Conservation (phyloP, 2,888 invertebrate species). For the Helicoverpa assulta region DNA sequence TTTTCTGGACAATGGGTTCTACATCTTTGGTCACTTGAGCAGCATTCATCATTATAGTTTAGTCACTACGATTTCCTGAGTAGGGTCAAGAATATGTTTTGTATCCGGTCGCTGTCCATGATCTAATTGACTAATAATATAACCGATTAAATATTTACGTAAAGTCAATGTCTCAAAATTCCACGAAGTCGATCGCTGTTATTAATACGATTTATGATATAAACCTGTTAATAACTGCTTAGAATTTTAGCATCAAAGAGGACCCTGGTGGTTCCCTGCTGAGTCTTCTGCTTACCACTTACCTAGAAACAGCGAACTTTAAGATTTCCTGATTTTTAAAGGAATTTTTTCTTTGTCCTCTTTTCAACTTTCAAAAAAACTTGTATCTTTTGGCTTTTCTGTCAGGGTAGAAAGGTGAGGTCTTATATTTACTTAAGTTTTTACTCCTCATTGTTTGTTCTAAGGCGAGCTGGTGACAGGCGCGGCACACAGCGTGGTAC, state of each 20-base stretch:
- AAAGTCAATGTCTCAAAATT: too few relatives aligned
- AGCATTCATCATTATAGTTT: not conserved
- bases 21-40: not conserved
- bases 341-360: too few relatives aligned
- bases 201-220: too few relatives aligned
- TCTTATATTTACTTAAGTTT: not conserved
- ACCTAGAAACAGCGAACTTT: too few relatives aligned
- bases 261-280: too few relatives aligned
- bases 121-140: not conserved
- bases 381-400: not conserved
- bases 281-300: too few relatives aligned
- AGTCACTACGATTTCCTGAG: not conserved
- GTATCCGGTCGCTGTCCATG: not conserved
- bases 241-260: too few relatives aligned
- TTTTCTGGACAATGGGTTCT: not conserved
- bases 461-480: conserved; percentile 95
- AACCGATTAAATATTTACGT: too few relatives aligned
- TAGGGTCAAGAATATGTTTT: not conserved
- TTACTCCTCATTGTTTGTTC: conserved; percentile 58
- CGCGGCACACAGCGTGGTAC: conserved; percentile 94
- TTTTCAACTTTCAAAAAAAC: too few relatives aligned
- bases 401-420: not conserved
- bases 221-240: too few relatives aligned
- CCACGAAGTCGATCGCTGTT: too few relatives aligned
- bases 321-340: too few relatives aligned